Evolutionary conservation across 2,113 vertebrate species (phyloP), one percentile per base, ranked within the genome.

Genomic region (Dipodomys merriami): DNA sequence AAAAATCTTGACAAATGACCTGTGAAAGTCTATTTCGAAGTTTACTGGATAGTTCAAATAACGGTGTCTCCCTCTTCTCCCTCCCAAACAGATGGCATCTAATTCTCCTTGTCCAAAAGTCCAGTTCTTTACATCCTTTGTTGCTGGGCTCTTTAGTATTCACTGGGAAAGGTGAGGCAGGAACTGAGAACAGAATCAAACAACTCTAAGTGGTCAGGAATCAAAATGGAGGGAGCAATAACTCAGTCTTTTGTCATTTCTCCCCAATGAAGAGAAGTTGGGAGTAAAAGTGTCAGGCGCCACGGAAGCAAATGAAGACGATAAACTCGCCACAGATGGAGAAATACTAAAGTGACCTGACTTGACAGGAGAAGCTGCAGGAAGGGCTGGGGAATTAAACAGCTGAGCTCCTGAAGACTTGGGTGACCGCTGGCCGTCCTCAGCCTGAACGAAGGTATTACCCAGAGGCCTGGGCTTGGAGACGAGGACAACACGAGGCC

Each of bases 31-130:
- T 81, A 57, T 71, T 78, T 69, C 60, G 82, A 96, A 92, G 91
- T 95, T 89, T 80, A 30, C 10, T 19, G 33, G 20, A 23, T 94
- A 69, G 23, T 90, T 83, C 93, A 67, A 64, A 83, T 94, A 57
- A 35, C 18, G 33, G 6, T 5, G 1, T 67, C 49, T 44, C 62
- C n/a, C 25, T 78, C 49, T 71, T 30, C 29, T 7, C 3, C 11
- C 62, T 7, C 49, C 72, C 64, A 90, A 85, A 86, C 44, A 93
- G 62, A 77, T 11, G 39, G 23, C 81, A 27, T 0, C 6, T 29
- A 39, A 74, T n/a, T 25, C 64, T 82, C 35, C 3, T 6, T 16
- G 39, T 67, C 29, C 44, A 44, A 83, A 85, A 65, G 25, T 39
- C 23, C 20, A 53, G 39, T 6, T 72, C 72, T 83, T 89, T 78